phyloP scores from a whole-genome alignment of 2,797 vertebrate species.

The Intellagama lesueurii region DNA sequence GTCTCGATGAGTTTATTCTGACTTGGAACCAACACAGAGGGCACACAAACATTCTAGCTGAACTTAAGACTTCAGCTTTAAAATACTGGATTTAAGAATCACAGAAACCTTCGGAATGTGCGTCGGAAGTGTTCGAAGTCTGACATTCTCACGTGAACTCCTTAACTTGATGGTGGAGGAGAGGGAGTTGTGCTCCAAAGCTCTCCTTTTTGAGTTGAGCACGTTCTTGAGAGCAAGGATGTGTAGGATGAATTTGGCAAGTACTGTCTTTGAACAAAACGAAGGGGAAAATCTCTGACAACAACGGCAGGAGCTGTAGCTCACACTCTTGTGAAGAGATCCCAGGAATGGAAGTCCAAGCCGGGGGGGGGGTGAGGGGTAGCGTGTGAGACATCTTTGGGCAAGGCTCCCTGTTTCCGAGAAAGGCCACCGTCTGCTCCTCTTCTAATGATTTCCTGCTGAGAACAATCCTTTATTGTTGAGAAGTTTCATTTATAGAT shows the following conservation, averaged over 20 bases:
- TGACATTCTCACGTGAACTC: background rate
- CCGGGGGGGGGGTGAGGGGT: too few species aligned
- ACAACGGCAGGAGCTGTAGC: background rate
- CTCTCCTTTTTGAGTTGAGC: background rate
- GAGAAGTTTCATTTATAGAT: background rate
- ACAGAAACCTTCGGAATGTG: background rate
- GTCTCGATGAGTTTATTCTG: too few species aligned
- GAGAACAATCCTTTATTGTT: constrained; percentile 14
- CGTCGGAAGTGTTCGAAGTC: background rate
- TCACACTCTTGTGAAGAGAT: background rate
- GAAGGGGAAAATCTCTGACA: background rate
- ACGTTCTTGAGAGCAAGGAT: background rate
- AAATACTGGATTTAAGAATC: too few species aligned
- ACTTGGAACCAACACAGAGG: too few species aligned
- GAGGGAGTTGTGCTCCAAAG: background rate
- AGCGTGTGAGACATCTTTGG: too few species aligned
- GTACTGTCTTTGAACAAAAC: background rate
- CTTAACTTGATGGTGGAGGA: background rate
- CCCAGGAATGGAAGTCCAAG: too few species aligned
- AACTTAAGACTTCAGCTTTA: too few species aligned
- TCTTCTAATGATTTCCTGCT: background rate
- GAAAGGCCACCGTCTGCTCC: background rate
- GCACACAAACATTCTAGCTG: too few species aligned
- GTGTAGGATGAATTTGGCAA: background rate
- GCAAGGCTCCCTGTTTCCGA: background rate